A percentile compares a stretch with the other conserved stretches of the same genome.
phyloP scores from a whole-genome alignment of 1,140 invertebrate species.

The Meloidogyne chitwoodi region DNA sequence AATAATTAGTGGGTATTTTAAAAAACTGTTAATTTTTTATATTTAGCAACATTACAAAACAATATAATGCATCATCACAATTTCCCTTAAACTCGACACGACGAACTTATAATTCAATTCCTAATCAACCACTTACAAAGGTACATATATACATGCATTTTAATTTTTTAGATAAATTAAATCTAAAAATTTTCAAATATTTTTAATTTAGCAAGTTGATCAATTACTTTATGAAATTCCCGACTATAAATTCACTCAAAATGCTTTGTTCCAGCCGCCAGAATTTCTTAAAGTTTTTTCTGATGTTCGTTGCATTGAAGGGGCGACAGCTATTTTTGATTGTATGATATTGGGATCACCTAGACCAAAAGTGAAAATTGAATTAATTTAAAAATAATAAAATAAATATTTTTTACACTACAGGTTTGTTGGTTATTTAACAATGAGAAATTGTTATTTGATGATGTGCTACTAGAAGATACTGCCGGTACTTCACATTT shows the following conservation, averaged over 20 bases:
- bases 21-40: neutral
- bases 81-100: neutral
- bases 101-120: neutral
- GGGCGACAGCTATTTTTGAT: conserved; percentile 56
- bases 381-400: conserved; percentile 7
- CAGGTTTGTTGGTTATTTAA: conserved; percentile 60
- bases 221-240: conserved; percentile 58
- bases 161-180: too few relatives aligned
- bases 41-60: neutral
- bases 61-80: neutral
- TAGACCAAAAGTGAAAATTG: conserved; percentile 42
- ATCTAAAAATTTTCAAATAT: neutral
- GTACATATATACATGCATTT: too few relatives aligned
- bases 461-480: conserved; percentile 53
- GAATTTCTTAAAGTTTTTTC: conserved; percentile 53
- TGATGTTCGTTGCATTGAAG: conserved; percentile 50
- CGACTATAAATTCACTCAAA: conserved; percentile 53
- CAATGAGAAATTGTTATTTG: conserved; percentile 57
- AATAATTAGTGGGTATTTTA: neutral
- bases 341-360: conserved; percentile 58
- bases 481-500: conserved; percentile 33
- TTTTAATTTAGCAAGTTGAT: conserved; percentile 52
- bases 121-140: conserved; percentile 6
- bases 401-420: neutral
- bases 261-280: conserved; percentile 52